phyloP scores from a whole-genome alignment of 2,888 invertebrate species.

The Muschampia plurimacula region DNA sequence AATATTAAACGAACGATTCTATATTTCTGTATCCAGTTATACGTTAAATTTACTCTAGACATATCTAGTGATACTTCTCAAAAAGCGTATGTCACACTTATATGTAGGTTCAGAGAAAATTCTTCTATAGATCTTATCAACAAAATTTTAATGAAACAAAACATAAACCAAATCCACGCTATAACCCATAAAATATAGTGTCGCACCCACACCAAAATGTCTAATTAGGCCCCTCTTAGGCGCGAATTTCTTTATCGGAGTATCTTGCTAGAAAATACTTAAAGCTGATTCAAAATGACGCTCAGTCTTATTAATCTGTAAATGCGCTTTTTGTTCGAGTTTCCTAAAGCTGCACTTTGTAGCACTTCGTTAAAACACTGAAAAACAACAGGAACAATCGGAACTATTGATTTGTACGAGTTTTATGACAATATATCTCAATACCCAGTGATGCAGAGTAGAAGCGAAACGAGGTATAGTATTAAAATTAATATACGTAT shows the following conservation, averaged over 20 bases:
- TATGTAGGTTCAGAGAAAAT: slow-evolving; percentile 11
- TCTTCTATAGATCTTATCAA: slow-evolving; percentile 17
- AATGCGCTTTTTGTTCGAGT: slow-evolving; percentile 44
- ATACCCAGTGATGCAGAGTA: neutral
- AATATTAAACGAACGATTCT: slow-evolving; percentile 31
- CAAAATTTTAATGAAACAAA: slow-evolving; percentile 12
- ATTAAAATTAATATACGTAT: too few relatives aligned
- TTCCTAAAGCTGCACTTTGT: slow-evolving; percentile 1
- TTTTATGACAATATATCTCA: neutral
- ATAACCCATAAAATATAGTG: slow-evolving; percentile 10
- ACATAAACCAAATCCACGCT: slow-evolving; percentile 20
- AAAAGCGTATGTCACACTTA: slow-evolving; percentile 28
- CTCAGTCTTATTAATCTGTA: slow-evolving; percentile 57
- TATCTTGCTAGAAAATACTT: slow-evolving; percentile 43
- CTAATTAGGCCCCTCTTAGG: slow-evolving; percentile 23
- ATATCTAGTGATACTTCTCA: slow-evolving; percentile 27
- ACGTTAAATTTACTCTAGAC: slow-evolving; percentile 30
- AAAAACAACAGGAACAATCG: neutral
- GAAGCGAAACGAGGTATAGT: neutral
- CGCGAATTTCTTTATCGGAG: neutral
- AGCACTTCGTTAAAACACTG: slow-evolving; percentile 19
- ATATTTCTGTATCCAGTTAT: slow-evolving; percentile 26
- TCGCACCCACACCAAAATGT: slow-evolving; percentile 37
- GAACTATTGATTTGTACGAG: slow-evolving; percentile 14
- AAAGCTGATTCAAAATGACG: slow-evolving; percentile 51